Base-by-base conservation (phyloP, 2,888 invertebrate species). In the Augiades crinisus region DNA sequence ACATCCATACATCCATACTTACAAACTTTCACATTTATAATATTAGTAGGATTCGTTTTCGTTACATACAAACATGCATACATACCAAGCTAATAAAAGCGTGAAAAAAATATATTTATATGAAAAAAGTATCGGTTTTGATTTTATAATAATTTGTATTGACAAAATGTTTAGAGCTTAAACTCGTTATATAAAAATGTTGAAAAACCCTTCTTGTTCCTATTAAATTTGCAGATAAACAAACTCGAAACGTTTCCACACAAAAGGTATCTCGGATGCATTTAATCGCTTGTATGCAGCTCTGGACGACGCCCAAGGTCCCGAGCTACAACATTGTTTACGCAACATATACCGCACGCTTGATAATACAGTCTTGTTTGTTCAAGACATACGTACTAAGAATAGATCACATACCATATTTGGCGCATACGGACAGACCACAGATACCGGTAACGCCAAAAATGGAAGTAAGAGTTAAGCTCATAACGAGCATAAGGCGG, bases 401-500 rank as follows among this genome's bases (percentile, higher is more conserved):
- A 57, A 57, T 56, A 57, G 53, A 60, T 53, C 57, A 56, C 53
- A 56, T 53, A 38, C 62, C 60, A 44, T 61, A 60, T 61, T 56
- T 58, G 76, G 78, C 47, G n/a, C n/a, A n/a, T n/a, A 27, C 43
- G 45, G 60, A 68, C 61, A 66, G 65, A 58, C 68, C 54, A 64
- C 64, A 70, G 69, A 76, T 68, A 67, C 73, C 74, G 70, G 64
- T 70, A 59, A 50, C 55, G 57, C 77, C 77, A 72, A 70, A 83
- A 75, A 82, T 71, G 81, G 82, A 67, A 64, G 56, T 36, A 54
- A 56, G 56, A 62, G 60, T 65, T 66, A 70, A 65, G 64, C 68
- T 73, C 67, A 69, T 79, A 84, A 81, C 78, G 78, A 83, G 70
- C 69, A 53, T 57, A 62, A 61, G 66, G 65, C 65, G 64, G 61